phyloP scores from a whole-genome alignment of 2,113 vertebrate species.

The Jacana jacana region DNA sequence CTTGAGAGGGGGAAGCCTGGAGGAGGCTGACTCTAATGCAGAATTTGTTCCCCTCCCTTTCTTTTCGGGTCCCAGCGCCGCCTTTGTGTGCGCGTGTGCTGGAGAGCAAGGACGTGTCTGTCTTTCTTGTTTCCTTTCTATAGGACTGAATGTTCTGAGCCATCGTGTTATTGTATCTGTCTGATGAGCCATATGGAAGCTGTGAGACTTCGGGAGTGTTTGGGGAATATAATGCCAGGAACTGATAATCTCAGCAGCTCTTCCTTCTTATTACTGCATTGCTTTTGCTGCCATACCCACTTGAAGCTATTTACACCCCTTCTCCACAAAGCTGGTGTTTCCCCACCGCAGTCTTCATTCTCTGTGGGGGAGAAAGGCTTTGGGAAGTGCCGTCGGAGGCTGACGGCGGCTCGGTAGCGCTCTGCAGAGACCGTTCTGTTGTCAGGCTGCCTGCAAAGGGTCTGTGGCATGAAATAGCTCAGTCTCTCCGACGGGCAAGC shows the following conservation, averaged over 20 bases:
- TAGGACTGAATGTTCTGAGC: constrained; percentile 49
- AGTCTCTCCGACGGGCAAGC: background rate
- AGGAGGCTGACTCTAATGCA: background rate
- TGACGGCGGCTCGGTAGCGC: background rate
- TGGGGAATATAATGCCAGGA: constrained; percentile 59
- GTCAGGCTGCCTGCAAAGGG: constrained; percentile 6
- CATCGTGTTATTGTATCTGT: constrained; percentile 52
- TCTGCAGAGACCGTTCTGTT: background rate
- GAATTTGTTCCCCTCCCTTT: background rate
- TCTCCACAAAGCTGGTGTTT: background rate
- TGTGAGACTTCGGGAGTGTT: constrained; percentile 57
- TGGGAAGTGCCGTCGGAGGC: background rate
- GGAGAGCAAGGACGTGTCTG: background rate
- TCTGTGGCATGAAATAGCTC: background rate
- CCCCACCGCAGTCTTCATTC: background rate
- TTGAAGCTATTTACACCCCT: constrained; percentile 20
- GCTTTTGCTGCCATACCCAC: constrained; percentile 33
- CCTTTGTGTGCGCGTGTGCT: background rate
- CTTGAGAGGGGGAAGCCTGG: background rate
- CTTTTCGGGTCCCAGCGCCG: background rate
- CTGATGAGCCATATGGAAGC: constrained; percentile 70
- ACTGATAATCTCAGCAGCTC: constrained; percentile 54
- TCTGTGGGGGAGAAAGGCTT: background rate
- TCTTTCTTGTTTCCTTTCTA: constrained; percentile 39
- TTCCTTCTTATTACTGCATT: constrained; percentile 11